Percentiles rank a stretch among this genome's conserved stretches.
Evolutionary conservation across 2,113 vertebrate species (phyloP).

Genomic region (Nycticorax nycticorax): DNA sequence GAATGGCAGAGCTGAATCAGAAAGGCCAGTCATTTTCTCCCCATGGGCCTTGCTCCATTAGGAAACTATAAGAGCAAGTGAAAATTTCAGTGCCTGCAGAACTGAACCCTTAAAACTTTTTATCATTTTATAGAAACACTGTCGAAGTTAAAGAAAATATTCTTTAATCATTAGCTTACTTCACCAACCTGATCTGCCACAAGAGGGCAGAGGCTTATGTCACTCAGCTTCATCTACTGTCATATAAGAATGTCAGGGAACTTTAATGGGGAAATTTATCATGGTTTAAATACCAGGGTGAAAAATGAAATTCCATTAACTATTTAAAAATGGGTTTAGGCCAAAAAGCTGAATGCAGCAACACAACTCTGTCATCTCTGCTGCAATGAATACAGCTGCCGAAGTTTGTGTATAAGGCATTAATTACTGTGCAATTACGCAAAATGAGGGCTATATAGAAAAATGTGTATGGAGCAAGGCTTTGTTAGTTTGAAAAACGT

Average conservation of each 20-base stretch:
- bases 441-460: not conserved
- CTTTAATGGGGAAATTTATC: not conserved
- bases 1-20: not conserved
- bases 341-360: not conserved
- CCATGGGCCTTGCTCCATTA: not conserved
- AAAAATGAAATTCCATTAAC: conserved; percentile 28
- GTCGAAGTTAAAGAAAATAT: not conserved
- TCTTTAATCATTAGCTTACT: not conserved
- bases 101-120: not conserved
- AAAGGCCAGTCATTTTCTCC: not conserved
- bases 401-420: not conserved
- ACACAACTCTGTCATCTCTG: not conserved
- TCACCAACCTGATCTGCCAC: conserved; percentile 23
- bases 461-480: not conserved
- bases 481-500: not conserved
- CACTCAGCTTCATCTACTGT: not conserved
- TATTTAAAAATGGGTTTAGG: conserved; percentile 1
- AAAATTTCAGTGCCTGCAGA: not conserved
- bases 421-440: not conserved
- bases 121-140: not conserved
- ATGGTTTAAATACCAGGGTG: not conserved
- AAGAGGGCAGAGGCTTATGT: conserved; percentile 42
- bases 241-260: not conserved
- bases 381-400: not conserved
- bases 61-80: not conserved